These are phyloP conservation scores for Hozukius guyotensis DNA, from an alignment of 2,797 vertebrate genomes.

Conservation along the genomic window DNA sequence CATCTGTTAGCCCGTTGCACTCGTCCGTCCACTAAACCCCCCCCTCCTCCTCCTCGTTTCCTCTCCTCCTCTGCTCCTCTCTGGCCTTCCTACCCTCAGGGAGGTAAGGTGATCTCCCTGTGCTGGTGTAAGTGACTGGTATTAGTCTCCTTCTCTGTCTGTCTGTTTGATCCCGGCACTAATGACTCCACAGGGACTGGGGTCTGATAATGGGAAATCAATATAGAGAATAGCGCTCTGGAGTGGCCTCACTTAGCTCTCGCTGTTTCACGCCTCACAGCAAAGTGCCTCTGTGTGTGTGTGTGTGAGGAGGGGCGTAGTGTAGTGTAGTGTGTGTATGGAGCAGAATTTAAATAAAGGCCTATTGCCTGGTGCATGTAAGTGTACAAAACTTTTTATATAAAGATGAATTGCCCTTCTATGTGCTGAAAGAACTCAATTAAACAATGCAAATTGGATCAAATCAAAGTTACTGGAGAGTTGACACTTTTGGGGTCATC, in stretches of 20 bases:
- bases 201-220: slow-evolving; percentile 85
- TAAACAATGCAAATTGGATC: not conserved
- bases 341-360: slow-evolving; percentile 17
- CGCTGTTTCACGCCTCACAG: slow-evolving; percentile 79
- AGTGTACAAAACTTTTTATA: not conserved
- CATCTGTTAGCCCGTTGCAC: slow-evolving; percentile 74
- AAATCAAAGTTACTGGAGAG: slow-evolving; percentile 2
- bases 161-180: slow-evolving; percentile 82
- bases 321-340: slow-evolving; percentile 6
- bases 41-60: slow-evolving; percentile 50
- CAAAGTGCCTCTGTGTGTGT: slow-evolving; percentile 68
- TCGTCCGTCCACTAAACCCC: slow-evolving; percentile 61
- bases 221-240: slow-evolving; percentile 79
- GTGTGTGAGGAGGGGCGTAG: not conserved
- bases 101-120: slow-evolving; percentile 78
- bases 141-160: slow-evolving; percentile 83
- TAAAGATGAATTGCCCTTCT: not conserved
- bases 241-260: slow-evolving; percentile 81
- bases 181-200: slow-evolving; percentile 82
- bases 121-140: slow-evolving; percentile 82
- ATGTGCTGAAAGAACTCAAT: not conserved
- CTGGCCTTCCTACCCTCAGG: slow-evolving; percentile 76
- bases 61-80: slow-evolving; percentile 68
- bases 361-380: not conserved
- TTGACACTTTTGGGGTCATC: slow-evolving; percentile 43